These are phyloP conservation scores for Gnatocerus cornutus DNA, from an alignment of 2,888 invertebrate species.

Conservation along the genomic window DNA sequence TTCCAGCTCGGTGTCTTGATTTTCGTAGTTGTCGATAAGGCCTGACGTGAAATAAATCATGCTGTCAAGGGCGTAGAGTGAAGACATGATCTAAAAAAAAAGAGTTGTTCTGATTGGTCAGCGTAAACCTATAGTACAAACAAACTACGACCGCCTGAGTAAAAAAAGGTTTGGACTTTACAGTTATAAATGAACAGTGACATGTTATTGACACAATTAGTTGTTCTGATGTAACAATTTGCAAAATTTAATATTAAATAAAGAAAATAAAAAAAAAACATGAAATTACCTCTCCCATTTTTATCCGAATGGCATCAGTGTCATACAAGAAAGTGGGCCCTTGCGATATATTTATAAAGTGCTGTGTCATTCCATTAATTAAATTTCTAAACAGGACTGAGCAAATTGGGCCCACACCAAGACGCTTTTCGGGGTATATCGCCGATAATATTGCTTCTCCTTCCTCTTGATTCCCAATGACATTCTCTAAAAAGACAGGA, in stretches of 20 bases:
- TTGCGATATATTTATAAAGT: conserved; percentile 73
- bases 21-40: conserved; percentile 81
- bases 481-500: conserved; percentile 70
- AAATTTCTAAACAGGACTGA: conserved; percentile 73
- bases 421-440: conserved; percentile 67
- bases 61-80: conserved; percentile 89
- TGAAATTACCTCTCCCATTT: conserved; percentile 63
- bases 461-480: conserved; percentile 76
- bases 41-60: conserved; percentile 89
- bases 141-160: too few relatives aligned
- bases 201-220: too few relatives aligned
- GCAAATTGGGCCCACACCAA: conserved; percentile 70
- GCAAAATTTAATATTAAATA: too few relatives aligned
- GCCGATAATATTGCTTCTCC: conserved; percentile 75
- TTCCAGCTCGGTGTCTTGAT: conserved; percentile 87
- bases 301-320: conserved; percentile 63
- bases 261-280: conserved; percentile 34
- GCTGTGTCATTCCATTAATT: conserved; percentile 72
- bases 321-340: conserved; percentile 59
- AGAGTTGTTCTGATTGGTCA: background rate
- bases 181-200: too few relatives aligned
- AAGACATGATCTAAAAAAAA: conserved; percentile 65
- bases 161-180: too few relatives aligned
- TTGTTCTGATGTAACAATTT: too few relatives aligned
- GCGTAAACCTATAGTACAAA: too few relatives aligned